A percentile compares a stretch with the other conserved stretches of the same genome.
These are phyloP conservation scores for Ypsolopha scabrella DNA, from an alignment of 2,888 invertebrate genomes.

Conservation along the genomic window DNA sequence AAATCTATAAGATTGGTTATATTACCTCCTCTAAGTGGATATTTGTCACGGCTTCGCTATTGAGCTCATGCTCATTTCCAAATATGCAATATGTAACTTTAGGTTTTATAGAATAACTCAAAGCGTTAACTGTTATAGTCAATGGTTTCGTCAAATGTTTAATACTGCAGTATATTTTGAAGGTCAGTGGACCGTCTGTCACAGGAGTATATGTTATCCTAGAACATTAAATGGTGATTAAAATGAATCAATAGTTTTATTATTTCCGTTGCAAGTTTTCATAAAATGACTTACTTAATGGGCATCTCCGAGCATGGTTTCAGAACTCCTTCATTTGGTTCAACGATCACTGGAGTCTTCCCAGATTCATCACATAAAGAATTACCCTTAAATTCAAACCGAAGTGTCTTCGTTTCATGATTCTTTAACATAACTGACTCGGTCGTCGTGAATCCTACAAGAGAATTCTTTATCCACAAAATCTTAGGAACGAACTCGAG, in stretches of 20 bases:
- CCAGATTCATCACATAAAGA: constrained; percentile 68
- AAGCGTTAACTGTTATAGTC: constrained; percentile 59
- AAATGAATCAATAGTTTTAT: background rate
- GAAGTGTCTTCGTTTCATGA: constrained; percentile 59
- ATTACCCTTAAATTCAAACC: constrained; percentile 64
- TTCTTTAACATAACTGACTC: constrained; percentile 60
- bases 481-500: constrained; percentile 71
- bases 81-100: constrained; percentile 55
- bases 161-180: constrained; percentile 67
- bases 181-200: constrained; percentile 63
- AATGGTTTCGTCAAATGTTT: constrained; percentile 62
- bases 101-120: constrained; percentile 63
- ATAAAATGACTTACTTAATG: constrained; percentile 49
- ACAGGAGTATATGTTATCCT: constrained; percentile 69
- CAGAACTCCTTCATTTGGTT: constrained; percentile 61
- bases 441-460: constrained; percentile 65
- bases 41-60: constrained; percentile 42
- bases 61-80: constrained; percentile 44
- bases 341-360: constrained; percentile 56
- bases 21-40: constrained; percentile 55
- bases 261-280: background rate
- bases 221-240: background rate
- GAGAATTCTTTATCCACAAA: constrained; percentile 70
- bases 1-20: background rate
- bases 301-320: constrained; percentile 52